phyloP scores from a whole-genome alignment of 2,113 vertebrate genomes.

The Hemichromis elongatus region DNA sequence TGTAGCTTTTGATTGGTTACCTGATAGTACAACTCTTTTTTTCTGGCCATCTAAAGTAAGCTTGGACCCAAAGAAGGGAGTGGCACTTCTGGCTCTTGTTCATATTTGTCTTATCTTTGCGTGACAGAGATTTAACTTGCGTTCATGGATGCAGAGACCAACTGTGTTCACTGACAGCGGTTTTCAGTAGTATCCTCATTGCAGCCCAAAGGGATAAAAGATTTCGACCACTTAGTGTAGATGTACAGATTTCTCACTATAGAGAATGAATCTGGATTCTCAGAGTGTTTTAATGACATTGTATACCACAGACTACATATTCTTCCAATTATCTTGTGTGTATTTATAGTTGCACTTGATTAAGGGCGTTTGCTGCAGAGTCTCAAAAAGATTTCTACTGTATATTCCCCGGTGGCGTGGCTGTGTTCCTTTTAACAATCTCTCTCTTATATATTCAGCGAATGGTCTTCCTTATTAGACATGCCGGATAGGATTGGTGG shows the following conservation, averaged over 20 bases:
- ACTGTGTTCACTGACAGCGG: neutral
- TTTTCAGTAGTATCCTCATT: neutral
- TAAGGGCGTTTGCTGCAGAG: slow-evolving; percentile 27
- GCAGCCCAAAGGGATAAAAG: neutral
- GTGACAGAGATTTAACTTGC: neutral
- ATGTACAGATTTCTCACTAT: neutral
- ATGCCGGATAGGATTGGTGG: slow-evolving; percentile 29
- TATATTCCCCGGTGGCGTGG: neutral
- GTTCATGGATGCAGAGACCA: neutral
- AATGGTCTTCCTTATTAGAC: slow-evolving; percentile 42
- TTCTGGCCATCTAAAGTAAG: neutral
- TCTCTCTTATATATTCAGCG: slow-evolving; percentile 32
- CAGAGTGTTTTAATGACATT: neutral
- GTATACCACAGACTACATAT: neutral
- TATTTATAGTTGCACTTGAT: neutral
- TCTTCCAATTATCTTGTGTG: neutral
- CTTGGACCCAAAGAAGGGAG: neutral
- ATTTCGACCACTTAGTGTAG: neutral
- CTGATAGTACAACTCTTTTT: neutral
- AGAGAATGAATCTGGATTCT: neutral
- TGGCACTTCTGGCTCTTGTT: neutral
- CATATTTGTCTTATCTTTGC: neutral
- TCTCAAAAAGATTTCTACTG: slow-evolving; percentile 13
- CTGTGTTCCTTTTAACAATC: slow-evolving; percentile 33
- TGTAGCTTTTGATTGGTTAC: neutral